Conservation (phyloP, 2,113 vertebrate genomes). For the Spea bombifrons region DNA sequence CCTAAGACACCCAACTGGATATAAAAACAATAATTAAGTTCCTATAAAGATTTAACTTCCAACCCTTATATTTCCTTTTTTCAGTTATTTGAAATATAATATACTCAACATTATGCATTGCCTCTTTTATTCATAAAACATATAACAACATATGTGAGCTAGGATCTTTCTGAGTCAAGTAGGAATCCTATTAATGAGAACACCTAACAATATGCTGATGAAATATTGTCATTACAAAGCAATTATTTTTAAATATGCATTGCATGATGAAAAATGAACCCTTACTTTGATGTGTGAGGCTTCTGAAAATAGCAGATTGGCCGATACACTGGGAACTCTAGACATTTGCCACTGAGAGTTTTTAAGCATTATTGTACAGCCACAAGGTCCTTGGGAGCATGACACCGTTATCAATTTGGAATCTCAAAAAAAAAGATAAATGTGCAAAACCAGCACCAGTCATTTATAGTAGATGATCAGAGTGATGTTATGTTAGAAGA, state of each 20-base stretch:
- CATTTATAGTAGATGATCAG: constrained; percentile 21
- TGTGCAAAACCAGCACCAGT: constrained; percentile 24
- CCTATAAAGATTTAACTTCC: too few relatives aligned
- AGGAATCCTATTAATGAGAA: too few relatives aligned
- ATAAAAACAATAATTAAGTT: too few relatives aligned
- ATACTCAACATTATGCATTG: too few relatives aligned
- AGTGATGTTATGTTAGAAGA: constrained; percentile 13
- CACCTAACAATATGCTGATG: too few relatives aligned
- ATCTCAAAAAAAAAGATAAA: constrained; percentile 27
- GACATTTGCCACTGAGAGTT: constrained; percentile 35
- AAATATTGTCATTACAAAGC: constrained; percentile 6
- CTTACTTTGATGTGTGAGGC: constrained; percentile 6
- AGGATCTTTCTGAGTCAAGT: too few relatives aligned
- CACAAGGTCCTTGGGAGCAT: constrained; percentile 41
- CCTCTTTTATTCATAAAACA: too few relatives aligned
- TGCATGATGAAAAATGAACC: constrained; percentile 29
- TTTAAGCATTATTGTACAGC: constrained; percentile 30
- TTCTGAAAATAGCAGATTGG: constrained; percentile 19
- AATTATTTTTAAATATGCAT: constrained; percentile 18
- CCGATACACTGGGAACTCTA: constrained; percentile 20
- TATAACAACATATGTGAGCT: too few relatives aligned
- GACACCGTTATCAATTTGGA: constrained; percentile 34
- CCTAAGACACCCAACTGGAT: too few relatives aligned
- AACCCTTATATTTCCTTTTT: too few relatives aligned
- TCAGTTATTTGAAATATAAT: too few relatives aligned